Evolutionary conservation across 2,888 invertebrate species (phyloP).

Genomic region (Sussaba pulchella): DNA sequence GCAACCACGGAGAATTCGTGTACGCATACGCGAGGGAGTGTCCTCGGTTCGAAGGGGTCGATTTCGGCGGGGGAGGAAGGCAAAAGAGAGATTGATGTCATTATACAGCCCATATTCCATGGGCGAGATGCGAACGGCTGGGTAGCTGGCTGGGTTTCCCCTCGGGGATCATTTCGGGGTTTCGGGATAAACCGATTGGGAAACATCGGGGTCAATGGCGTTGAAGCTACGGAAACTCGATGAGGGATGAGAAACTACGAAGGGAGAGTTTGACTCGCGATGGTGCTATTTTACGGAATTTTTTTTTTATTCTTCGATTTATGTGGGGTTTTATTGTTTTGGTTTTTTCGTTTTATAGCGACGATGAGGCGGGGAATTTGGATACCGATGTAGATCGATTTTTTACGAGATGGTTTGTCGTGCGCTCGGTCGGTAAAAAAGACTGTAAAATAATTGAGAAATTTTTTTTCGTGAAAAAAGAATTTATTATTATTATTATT

Average conservation of each 20-base stretch:
- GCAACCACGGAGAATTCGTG: background rate
- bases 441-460: no score
- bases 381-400: no score
- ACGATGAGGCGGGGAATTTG: no score
- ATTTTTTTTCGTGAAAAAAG: no score
- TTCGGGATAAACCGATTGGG: conserved; percentile 15
- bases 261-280: background rate
- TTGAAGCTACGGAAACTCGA: background rate
- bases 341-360: no score
- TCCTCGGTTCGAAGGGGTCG: conserved; percentile 15
- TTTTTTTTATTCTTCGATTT: background rate
- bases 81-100: background rate
- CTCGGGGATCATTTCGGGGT: conserved; percentile 25
- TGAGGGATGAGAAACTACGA: background rate
- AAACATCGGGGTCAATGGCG: conserved; percentile 36
- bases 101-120: background rate
- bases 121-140: background rate
- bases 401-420: no score
- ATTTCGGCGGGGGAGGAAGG: conserved; percentile 1
- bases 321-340: no score
- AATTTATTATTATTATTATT: no score
- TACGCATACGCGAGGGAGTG: conserved; percentile 1
- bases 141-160: conserved; percentile 7
- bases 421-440: no score
- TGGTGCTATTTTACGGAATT: background rate